A percentile compares a stretch with the other conserved stretches of the same genome.
phyloP scores from a whole-genome alignment of 2,797 vertebrate species.

The Syngnathus rostellatus region DNA sequence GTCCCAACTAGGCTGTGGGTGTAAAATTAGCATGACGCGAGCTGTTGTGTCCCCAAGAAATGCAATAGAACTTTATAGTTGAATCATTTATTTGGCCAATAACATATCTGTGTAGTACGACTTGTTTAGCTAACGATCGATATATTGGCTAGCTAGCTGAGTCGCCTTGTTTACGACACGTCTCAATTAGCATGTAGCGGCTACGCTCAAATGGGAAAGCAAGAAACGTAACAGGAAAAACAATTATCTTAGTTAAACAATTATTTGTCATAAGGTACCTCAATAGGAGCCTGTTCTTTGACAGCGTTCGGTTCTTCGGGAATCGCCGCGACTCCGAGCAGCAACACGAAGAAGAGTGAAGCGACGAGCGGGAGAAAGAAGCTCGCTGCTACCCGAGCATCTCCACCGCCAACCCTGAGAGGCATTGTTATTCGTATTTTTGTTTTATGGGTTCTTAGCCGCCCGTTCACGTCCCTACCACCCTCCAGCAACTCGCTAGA shows the following conservation, averaged over 20 bases:
- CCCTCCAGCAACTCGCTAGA: conserved; percentile 22
- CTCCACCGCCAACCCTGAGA: conserved; percentile 34
- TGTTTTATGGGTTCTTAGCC: neutral
- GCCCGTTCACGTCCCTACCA: neutral
- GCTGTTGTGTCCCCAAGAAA: neutral
- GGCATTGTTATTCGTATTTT: conserved; percentile 43
- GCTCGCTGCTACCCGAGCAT: conserved; percentile 27
- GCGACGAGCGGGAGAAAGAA: conserved; percentile 35
- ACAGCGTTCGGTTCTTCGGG: conserved; percentile 60
- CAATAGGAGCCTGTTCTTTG: conserved; percentile 46
- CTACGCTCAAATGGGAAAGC: conserved; percentile 23
- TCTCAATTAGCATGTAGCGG: conserved; percentile 33
- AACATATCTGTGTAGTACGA: neutral
- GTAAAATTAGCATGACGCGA: neutral
- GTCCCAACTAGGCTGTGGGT: no score
- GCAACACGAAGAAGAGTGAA: conserved; percentile 45
- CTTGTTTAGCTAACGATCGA: neutral
- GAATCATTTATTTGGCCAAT: neutral
- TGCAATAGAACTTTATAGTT: neutral
- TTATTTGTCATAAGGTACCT: conserved; percentile 42
- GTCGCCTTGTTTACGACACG: neutral
- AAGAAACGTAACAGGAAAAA: neutral
- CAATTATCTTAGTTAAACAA: neutral
- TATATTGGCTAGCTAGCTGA: neutral
- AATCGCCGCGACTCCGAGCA: conserved; percentile 47